phyloP scores from a whole-genome alignment of 2,113 vertebrate genomes.

The Oreochromis tanganicae region DNA sequence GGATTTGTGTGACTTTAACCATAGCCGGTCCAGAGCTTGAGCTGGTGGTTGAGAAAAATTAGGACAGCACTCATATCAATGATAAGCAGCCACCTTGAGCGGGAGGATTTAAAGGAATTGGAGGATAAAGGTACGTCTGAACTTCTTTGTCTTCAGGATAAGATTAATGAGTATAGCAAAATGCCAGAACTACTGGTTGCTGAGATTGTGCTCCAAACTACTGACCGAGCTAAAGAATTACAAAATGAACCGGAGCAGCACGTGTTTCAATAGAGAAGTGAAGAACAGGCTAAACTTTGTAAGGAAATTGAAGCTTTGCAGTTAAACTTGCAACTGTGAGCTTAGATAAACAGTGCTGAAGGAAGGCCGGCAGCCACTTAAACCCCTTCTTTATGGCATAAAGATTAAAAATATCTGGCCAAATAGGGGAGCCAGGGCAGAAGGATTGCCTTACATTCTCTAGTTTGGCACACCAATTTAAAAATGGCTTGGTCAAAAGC shows the following conservation, averaged over 20 bases:
- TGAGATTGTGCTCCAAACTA: background rate
- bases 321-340: background rate
- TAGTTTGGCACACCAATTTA: background rate
- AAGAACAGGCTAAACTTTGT: background rate
- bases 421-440: background rate
- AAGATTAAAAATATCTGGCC: background rate
- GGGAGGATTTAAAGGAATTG: background rate
- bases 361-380: rapidly evolving
- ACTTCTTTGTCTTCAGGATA: background rate
- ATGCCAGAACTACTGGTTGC: background rate
- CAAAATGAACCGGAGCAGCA: background rate
- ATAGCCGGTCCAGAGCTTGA: background rate
- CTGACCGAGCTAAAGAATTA: background rate
- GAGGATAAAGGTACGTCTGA: background rate
- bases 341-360: background rate
- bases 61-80: background rate
- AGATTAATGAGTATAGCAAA: background rate
- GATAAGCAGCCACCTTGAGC: background rate
- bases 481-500: background rate
- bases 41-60: background rate
- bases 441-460: background rate
- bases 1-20: background rate
- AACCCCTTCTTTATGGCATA: background rate
- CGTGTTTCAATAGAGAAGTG: background rate
- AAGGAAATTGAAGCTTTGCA: background rate